Evolutionary conservation across 1,140 invertebrate genomes (phyloP), one percentile per base, ranked within the genome.

Genomic region (Oscheius sp.): DNA sequence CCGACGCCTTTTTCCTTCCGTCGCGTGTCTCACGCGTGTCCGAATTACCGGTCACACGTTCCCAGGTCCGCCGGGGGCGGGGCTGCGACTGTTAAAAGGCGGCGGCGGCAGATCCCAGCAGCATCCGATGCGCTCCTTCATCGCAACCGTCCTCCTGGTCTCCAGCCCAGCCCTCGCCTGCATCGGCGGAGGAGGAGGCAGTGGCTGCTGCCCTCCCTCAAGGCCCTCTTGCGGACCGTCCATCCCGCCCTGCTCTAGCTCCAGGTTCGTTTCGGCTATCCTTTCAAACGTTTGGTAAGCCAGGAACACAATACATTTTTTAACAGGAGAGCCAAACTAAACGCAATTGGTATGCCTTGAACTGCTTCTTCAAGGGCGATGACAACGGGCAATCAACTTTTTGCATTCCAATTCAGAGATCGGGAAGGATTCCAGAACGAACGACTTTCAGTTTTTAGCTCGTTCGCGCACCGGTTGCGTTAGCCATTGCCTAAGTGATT

Each of bases 241-340:
- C 10, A 36, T 55, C 13, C 72, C 72, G n/a, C 72, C 64, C 26
- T 74, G 72, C 72, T 74, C 72, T 42, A 74, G 72, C 55, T 59
- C 72, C 32, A 74, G 72, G 72, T 74, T 42, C 52, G 1, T 35
- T 64, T 64, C 29, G 20, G 3, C 35, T 3, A 36, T n/a, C 42
- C 34, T 35, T 46, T 29, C 36, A 64, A 10, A 18, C 23, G 3
- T 66, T 66, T 36, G 62, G 32, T 23, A 63, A 68, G 26, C 32
- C 32, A 10, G 7, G 1, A 23, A 2, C 34, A 20, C 28, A 36
- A 26, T 32, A 34, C 34, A 7, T 20, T 34, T 36, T 26, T 42
- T 67, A 36, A 31, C 20, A 29, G n/a, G 35, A 64, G 18, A 23
- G 38, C 26, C 35, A 20, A 35, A 36, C n/a, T n/a, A n/a, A n/a